Percentiles rank a stretch among this genome's conserved stretches.
Evolutionary conservation across 2,797 vertebrate species (phyloP).

Genomic region (Jordanella pulchra): DNA sequence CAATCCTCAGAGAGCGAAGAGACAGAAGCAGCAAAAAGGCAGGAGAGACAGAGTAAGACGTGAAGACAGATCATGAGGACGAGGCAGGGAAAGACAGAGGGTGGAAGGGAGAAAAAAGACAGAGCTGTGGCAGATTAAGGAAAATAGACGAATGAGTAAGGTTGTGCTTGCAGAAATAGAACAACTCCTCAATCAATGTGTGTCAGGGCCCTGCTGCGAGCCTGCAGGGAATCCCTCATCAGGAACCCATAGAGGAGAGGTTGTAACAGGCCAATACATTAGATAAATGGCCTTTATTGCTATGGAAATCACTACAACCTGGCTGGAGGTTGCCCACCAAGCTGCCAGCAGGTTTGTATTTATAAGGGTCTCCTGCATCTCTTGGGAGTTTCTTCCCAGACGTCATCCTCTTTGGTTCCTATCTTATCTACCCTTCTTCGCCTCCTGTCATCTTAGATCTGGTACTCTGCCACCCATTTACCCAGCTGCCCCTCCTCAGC

Average conservation of each 20-base stretch:
- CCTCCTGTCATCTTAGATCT: slow-evolving; percentile 49
- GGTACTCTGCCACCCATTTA: slow-evolving; percentile 44
- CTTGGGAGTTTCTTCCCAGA: slow-evolving; percentile 48
- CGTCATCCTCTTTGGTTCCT: slow-evolving; percentile 7
- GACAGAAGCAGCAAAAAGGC: slow-evolving; percentile 53
- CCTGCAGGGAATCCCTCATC: slow-evolving; percentile 74
- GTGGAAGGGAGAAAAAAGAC: slow-evolving; percentile 28
- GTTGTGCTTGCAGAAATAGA: slow-evolving; percentile 76
- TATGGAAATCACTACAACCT: slow-evolving; percentile 76
- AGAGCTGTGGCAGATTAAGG: slow-evolving; percentile 35
- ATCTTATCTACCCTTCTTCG: slow-evolving; percentile 33
- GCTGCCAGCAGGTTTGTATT: slow-evolving; percentile 72
- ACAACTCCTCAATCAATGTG: slow-evolving; percentile 73
- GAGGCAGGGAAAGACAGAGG: slow-evolving; percentile 36
- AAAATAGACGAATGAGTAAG: slow-evolving; percentile 59
- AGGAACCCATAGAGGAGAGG: slow-evolving; percentile 69
- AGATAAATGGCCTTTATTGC: slow-evolving; percentile 79
- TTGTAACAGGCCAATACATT: slow-evolving; percentile 75
- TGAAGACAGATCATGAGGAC: slow-evolving; percentile 49
- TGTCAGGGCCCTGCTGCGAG: slow-evolving; percentile 60
- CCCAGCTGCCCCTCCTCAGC: slow-evolving; percentile 26
- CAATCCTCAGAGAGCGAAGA: slow-evolving; percentile 54
- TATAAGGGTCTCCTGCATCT: slow-evolving; percentile 66
- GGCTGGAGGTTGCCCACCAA: slow-evolving; percentile 72
- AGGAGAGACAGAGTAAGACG: slow-evolving; percentile 41